Percentiles rank a stretch among this genome's conserved stretches.
These are phyloP conservation scores for Mimumesa dahlbomi DNA, from an alignment of 2,888 invertebrate genomes.

Conservation along the genomic window DNA sequence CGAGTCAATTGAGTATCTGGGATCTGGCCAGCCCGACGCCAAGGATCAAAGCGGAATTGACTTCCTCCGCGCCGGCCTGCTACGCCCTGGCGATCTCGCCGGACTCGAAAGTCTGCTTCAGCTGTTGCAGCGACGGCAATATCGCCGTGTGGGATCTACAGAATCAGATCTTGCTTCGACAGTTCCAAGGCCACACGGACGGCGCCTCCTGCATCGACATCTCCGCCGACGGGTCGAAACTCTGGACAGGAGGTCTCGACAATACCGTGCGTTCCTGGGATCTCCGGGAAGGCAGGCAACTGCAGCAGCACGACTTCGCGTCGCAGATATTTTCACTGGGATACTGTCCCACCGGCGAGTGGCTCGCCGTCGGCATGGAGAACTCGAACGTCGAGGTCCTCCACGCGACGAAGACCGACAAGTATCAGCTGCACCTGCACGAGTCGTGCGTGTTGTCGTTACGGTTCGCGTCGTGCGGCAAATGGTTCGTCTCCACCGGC, in stretches of 20 bases:
- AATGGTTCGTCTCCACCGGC: constrained; percentile 99
- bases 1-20: constrained; percentile 97
- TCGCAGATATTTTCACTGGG: constrained; percentile 93
- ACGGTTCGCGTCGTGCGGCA: constrained; percentile 96
- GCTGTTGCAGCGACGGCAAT: constrained; percentile 99
- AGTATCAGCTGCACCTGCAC: constrained; percentile 97
- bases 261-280: constrained; percentile 99
- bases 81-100: constrained; percentile 98
- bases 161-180: constrained; percentile 94
- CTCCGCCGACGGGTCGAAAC: constrained; percentile 93
- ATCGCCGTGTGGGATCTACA: constrained; percentile 98
- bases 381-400: constrained; percentile 98
- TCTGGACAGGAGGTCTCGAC: constrained; percentile 97
- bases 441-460: constrained; percentile 98
- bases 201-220: constrained; percentile 99
- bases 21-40: constrained; percentile 96
- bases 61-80: constrained; percentile 96
- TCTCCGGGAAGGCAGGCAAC: constrained; percentile 93
- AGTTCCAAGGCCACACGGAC: constrained; percentile 98
- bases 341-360: constrained; percentile 97
- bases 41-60: constrained; percentile 93
- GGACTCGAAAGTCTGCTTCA: constrained; percentile 98
- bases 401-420: constrained; percentile 94
- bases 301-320: constrained; percentile 97
- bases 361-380: constrained; percentile 97